phyloP scores from a whole-genome alignment of 2,888 invertebrate genomes.

The Arge pagana region DNA sequence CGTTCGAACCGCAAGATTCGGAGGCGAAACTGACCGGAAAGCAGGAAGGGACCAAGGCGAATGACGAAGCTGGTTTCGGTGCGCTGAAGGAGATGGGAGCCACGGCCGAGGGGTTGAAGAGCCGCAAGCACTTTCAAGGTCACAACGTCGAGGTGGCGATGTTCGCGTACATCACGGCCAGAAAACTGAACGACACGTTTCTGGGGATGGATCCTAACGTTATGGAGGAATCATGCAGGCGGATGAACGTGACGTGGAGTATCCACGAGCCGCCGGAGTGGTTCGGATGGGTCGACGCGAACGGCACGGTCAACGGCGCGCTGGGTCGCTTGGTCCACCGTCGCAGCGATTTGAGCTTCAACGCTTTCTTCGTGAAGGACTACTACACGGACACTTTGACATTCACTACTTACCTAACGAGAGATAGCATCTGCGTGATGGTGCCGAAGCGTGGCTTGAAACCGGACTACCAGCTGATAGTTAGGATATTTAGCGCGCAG shows the following conservation, averaged over 20 bases:
- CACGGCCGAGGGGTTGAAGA: background rate
- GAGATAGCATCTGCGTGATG: constrained; percentile 30
- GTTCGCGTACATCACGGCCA: constrained; percentile 39
- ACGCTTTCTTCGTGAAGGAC: constrained; percentile 16
- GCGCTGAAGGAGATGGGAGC: background rate
- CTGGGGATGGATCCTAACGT: constrained; percentile 25
- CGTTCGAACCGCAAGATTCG: background rate
- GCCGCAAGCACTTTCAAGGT: constrained; percentile 39
- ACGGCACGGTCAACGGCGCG: constrained; percentile 22
- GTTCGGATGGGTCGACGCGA: constrained; percentile 25
- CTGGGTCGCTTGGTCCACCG: background rate
- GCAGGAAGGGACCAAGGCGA: background rate
- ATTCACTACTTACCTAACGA: constrained; percentile 20
- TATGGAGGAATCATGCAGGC: constrained; percentile 21
- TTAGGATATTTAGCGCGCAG: constrained; percentile 22
- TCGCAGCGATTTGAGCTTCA: constrained; percentile 1
- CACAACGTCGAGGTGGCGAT: constrained; percentile 47
- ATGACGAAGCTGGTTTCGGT: background rate
- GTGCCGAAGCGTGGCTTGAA: constrained; percentile 27
- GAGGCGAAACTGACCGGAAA: background rate
- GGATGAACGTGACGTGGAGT: constrained; percentile 30
- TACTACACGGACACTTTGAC: constrained; percentile 23
- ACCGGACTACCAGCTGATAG: constrained; percentile 29
- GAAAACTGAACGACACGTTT: background rate
- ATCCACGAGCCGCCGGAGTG: constrained; percentile 18